Percentiles rank a stretch among this genome's conserved stretches.
Conservation (phyloP, 2,888 invertebrate genomes). For the Dichetophora obliterata region DNA sequence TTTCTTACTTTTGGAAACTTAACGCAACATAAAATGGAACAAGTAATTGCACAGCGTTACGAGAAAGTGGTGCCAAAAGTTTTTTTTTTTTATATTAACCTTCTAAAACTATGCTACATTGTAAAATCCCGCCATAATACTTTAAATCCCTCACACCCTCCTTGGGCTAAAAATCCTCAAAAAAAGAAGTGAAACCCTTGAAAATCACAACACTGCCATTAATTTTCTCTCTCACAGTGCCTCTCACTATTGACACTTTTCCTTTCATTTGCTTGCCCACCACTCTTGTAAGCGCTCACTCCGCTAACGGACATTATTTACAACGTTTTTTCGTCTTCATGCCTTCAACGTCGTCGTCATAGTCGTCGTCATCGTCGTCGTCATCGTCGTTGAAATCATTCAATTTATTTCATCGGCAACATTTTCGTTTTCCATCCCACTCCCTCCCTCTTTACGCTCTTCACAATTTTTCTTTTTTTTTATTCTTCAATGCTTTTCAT, state of each 20-base stretch:
- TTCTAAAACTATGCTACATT: too few species aligned
- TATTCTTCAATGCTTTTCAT: neutral
- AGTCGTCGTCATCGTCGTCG: neutral
- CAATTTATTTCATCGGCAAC: conserved; percentile 47
- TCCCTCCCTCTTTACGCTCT: neutral
- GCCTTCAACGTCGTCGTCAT: neutral
- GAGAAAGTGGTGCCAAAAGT: too few species aligned
- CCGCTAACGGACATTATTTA: neutral
- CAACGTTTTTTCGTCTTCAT: neutral
- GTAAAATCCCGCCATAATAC: too few species aligned
- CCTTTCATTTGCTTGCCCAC: neutral
- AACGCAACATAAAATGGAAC: too few species aligned
- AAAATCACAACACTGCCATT: too few species aligned
- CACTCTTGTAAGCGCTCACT: too few species aligned
- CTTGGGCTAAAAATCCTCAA: too few species aligned
- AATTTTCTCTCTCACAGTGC: neutral
- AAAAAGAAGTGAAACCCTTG: too few species aligned
- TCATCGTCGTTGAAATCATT: conserved; percentile 34
- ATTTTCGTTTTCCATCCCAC: neutral
- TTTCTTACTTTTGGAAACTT: too few species aligned
- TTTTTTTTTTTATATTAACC: too few species aligned
- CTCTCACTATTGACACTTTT: neutral
- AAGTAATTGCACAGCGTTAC: too few species aligned
- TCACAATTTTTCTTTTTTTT: neutral
- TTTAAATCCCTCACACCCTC: too few species aligned